Evolutionary conservation across 2,797 vertebrate species (phyloP), one percentile per base, ranked within the genome.

Genomic region (Tauraco hartlaubi): DNA sequence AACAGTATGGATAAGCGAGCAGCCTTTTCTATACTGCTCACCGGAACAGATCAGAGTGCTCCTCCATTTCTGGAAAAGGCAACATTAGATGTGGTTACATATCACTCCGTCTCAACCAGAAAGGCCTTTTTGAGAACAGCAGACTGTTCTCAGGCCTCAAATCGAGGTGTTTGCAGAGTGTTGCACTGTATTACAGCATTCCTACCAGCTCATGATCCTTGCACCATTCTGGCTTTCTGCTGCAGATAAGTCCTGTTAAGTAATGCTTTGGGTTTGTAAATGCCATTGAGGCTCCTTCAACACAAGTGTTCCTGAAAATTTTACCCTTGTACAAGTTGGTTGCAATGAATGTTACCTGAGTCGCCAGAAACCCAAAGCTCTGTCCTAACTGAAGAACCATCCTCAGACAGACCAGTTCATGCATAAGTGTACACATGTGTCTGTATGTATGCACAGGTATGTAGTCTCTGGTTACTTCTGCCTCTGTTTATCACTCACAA

Each of bases 341-440:
- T 61, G 12, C 7, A 11, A 5, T 21, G 46, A 37, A 55, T 20
- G 6, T 46, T 35, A 9, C 9, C 26, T 33, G 43, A 23, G 64
- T 8, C n/a, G 86, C 35, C 43, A 43, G 66, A 28, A 78, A 25
- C 9, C 14, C 2, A 0, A 64, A 64, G 2, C 1, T 12, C 35
- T 41, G n/a, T 74, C 21, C 23, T 31, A 21, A 8, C 11, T 44
- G 43, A 44, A 61, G 49, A 21, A 8, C 20, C 9, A 41, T 37
- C 28, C 49, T 83, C 39, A 52, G 14, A 20, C 15, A 78, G 15
- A 23, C 8, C 15, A 9, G 8, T 3, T n/a, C 15, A 4, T 31
- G 10, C 6, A 8, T 5, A 13, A 19, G 10, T 4, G 20, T 10
- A 31, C 29, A 16, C 9, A 0, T 1, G 11, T 15, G 5, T 31